These are phyloP conservation scores for Tragelaphus imberbis DNA, from an alignment of 2,113 vertebrate genomes.

Conservation along the genomic window DNA sequence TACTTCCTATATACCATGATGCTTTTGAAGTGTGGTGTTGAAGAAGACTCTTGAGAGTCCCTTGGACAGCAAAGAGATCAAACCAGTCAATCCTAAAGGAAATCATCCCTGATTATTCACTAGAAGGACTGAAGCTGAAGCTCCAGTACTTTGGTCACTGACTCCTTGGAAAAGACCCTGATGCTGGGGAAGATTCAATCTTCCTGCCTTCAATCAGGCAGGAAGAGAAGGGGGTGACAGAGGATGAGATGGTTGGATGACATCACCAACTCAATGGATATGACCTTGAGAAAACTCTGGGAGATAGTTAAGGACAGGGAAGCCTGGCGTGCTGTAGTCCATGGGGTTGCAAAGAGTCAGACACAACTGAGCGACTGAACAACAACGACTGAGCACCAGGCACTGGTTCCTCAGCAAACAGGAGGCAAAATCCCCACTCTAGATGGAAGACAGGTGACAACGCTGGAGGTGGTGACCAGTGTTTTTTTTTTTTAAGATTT, in stretches of 20 bases:
- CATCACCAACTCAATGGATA: background rate
- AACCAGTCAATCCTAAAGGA: background rate
- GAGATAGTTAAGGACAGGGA: background rate
- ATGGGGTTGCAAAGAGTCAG: background rate
- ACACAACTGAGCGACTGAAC: background rate
- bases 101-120: background rate
- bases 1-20: background rate
- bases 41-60: background rate
- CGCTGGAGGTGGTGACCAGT: background rate
- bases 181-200: background rate
- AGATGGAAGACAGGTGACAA: rapidly evolving
- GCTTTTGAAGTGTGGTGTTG: background rate
- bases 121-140: background rate
- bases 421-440: background rate
- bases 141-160: background rate
- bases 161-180: background rate
- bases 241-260: background rate
- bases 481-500: background rate
- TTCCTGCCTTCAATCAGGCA: background rate
- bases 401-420: background rate
- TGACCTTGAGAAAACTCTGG: background rate
- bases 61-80: background rate
- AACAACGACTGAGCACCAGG: background rate
- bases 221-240: background rate
- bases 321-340: background rate